These are phyloP conservation scores for Eupithecia centaureata DNA, from an alignment of 2,888 invertebrate genomes.

Conservation along the genomic window DNA sequence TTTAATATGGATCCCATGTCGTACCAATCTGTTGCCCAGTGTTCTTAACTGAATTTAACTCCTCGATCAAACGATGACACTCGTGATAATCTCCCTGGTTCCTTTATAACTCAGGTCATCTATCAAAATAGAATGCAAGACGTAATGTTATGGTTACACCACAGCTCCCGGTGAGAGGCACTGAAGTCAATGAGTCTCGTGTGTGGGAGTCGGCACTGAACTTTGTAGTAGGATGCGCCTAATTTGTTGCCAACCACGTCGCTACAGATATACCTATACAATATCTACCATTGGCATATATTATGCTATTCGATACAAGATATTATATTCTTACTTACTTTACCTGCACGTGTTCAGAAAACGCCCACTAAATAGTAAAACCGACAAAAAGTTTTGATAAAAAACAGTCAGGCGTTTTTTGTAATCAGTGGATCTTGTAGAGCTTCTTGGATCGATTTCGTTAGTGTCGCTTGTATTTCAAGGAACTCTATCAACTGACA, in stretches of 20 bases:
- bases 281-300: slow-evolving; percentile 11
- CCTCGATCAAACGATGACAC: slow-evolving; percentile 1
- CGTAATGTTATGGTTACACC: slow-evolving; percentile 62
- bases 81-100: slow-evolving; percentile 9
- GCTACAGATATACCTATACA: slow-evolving; percentile 23
- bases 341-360: slow-evolving; percentile 6
- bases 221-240: slow-evolving; percentile 76
- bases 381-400: slow-evolving; percentile 17
- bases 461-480: slow-evolving; percentile 18
- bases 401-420: slow-evolving; percentile 16
- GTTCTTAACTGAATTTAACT: background rate
- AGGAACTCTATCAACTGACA: slow-evolving; percentile 14
- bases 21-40: slow-evolving; percentile 3
- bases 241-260: slow-evolving; percentile 67
- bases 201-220: slow-evolving; percentile 74
- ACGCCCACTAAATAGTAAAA: slow-evolving; percentile 5
- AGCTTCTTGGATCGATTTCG: slow-evolving; percentile 29
- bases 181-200: slow-evolving; percentile 67
- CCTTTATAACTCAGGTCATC: slow-evolving; percentile 54
- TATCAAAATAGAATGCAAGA: slow-evolving; percentile 62
- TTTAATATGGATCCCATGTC: slow-evolving; percentile 25
- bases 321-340: slow-evolving; percentile 6
- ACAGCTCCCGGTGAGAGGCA: slow-evolving; percentile 54
- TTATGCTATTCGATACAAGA: slow-evolving; percentile 7
- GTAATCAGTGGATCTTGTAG: slow-evolving; percentile 20